Percentiles rank a stretch among this genome's conserved stretches.
Conservation (phyloP, 1,140 invertebrate species). For the Paralvinella palmiformis region DNA sequence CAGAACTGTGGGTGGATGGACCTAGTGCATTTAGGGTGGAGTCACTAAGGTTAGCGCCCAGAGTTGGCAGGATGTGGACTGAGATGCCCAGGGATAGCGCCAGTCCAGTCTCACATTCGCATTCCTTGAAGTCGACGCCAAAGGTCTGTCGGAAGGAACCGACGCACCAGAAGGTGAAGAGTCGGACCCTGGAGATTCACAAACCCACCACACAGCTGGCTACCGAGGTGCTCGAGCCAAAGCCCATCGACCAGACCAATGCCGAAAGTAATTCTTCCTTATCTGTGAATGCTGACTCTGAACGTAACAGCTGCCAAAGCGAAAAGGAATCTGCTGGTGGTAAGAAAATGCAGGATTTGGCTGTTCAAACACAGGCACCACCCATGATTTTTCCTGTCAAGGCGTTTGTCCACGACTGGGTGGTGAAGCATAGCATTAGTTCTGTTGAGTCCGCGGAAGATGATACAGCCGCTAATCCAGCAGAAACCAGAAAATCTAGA, state of each 20-base stretch:
- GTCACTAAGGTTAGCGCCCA: neutral
- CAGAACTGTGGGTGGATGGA: slow-evolving; percentile 47
- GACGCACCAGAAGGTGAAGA: neutral
- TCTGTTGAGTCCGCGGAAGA: neutral
- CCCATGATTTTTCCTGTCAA: slow-evolving; percentile 24
- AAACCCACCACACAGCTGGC: too few species aligned
- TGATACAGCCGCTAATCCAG: neutral
- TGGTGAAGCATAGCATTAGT: slow-evolving; percentile 33
- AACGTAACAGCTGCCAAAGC: neutral
- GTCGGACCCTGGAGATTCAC: neutral
- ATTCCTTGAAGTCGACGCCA: neutral
- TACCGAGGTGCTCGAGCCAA: too few species aligned
- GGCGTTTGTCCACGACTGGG: slow-evolving; percentile 42
- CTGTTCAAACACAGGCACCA: neutral
- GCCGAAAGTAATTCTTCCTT: neutral
- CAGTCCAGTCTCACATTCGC: too few species aligned
- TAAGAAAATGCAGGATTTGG: too few species aligned
- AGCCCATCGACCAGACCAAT: neutral
- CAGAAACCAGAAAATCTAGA: neutral
- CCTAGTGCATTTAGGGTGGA: slow-evolving; percentile 34
- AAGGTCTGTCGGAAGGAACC: neutral
- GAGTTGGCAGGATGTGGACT: neutral
- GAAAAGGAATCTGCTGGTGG: neutral
- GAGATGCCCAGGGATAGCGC: too few species aligned
- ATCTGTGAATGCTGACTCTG: slow-evolving; percentile 22